Conservation (phyloP, 2,888 invertebrate species). For the Ochlodes sylvanus region DNA sequence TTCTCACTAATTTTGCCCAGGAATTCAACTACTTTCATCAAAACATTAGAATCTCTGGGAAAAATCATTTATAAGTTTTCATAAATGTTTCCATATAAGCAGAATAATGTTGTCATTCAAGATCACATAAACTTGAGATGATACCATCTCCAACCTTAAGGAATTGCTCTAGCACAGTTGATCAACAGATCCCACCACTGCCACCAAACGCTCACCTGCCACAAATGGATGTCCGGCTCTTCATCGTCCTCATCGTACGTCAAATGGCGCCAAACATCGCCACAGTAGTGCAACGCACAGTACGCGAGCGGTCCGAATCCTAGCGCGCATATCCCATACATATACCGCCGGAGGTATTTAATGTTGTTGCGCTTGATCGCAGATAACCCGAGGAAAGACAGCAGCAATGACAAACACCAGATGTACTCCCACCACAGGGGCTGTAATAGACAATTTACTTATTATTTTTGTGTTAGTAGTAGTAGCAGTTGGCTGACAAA, state of each 20-base stretch:
- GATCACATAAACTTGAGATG: too few relatives aligned
- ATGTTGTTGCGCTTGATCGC: conserved; percentile 94
- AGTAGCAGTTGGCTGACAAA: too few relatives aligned
- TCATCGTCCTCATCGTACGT: conserved; percentile 81
- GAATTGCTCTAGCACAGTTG: too few relatives aligned
- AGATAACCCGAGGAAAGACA: conserved; percentile 93
- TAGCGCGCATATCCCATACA: conserved; percentile 88
- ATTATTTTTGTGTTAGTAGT: not conserved
- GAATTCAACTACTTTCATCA: too few relatives aligned
- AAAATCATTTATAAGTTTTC: too few relatives aligned
- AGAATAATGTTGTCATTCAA: too few relatives aligned
- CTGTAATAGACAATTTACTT: conserved; percentile 70
- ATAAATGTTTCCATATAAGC: too few relatives aligned
- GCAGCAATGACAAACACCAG: conserved; percentile 93
- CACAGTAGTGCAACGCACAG: conserved; percentile 92
- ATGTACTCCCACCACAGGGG: conserved; percentile 97
- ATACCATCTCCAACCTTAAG: too few relatives aligned
- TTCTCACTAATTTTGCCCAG: too few relatives aligned
- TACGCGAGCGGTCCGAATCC: conserved; percentile 93
- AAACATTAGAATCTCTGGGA: too few relatives aligned
- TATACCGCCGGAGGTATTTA: conserved; percentile 90
- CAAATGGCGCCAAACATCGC: conserved; percentile 93
- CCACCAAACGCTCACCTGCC: conserved; percentile 87
- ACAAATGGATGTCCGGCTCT: conserved; percentile 88
- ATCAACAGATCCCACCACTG: too few relatives aligned